Percentiles rank a stretch among this genome's conserved stretches.
phyloP scores from a whole-genome alignment of 1,140 invertebrate genomes.

The Lasioglossum albipes region DNA sequence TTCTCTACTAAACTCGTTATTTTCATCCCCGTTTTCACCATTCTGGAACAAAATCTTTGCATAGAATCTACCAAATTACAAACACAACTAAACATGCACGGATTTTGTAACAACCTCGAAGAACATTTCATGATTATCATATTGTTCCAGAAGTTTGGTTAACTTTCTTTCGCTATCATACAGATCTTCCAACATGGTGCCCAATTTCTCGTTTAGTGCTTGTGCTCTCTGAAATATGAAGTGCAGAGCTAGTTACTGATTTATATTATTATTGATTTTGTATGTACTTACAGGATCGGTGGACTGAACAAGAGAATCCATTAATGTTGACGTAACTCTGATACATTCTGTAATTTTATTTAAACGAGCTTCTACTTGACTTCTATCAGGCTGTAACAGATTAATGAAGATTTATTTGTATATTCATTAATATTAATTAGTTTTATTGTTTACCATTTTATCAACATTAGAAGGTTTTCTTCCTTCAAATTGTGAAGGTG shows the following conservation, averaged over 20 bases:
- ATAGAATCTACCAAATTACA: neutral
- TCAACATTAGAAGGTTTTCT: slow-evolving; percentile 72
- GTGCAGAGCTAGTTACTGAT: slow-evolving; percentile 8
- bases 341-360: slow-evolving; percentile 84
- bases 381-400: slow-evolving; percentile 78
- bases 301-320: slow-evolving; percentile 83
- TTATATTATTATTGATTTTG: slow-evolving; percentile 2
- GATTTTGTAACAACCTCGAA: slow-evolving; percentile 69
- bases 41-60: slow-evolving; percentile 43
- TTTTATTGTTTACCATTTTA: slow-evolving; percentile 65
- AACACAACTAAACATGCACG: neutral
- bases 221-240: slow-evolving; percentile 69
- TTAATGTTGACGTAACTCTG: slow-evolving; percentile 82
- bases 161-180: slow-evolving; percentile 77
- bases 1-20: slow-evolving; percentile 60
- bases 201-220: slow-evolving; percentile 75
- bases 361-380: slow-evolving; percentile 81
- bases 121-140: slow-evolving; percentile 66
- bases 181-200: slow-evolving; percentile 77
- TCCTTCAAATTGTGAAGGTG: slow-evolving; percentile 56
- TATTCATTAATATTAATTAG: slow-evolving; percentile 1
- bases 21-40: slow-evolving; percentile 48
- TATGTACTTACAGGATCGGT: slow-evolving; percentile 81
- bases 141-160: slow-evolving; percentile 74
- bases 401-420: neutral